Evolutionary conservation across 2,113 vertebrate genomes (phyloP), one percentile per base, ranked within the genome.

Genomic region (Noturus placidus): DNA sequence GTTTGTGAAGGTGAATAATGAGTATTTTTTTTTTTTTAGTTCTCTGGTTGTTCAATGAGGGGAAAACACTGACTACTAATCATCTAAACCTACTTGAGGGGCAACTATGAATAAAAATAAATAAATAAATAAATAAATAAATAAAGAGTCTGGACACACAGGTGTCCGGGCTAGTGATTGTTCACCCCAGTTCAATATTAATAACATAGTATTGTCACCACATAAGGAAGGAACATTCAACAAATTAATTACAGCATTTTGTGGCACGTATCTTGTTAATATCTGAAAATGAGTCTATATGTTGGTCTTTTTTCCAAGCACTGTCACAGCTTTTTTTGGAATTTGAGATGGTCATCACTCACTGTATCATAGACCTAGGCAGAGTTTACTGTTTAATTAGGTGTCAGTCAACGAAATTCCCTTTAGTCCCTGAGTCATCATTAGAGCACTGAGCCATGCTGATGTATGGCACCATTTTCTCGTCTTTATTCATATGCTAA

Each of bases 341-440:
- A 11, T 33, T 56, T 20, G 8, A 56, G 17, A 57, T 22, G 52
- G 27, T 22, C 78, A 80, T 80, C n/a, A 27, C 33, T 80, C 52
- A 57, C n/a, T 9, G 52, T 80, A 80, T 10, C 52, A 52, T 30
- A 33, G 52, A 80, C 57, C 27, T 22, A 33, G 27, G 52, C 7
- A 19, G n/a, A 57, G 78, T 35, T 80, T 57, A 56, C 33, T 57
- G 52, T 33, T 57, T 80, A 20, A 80, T 80, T 80, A 80, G 17
- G 3, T 35, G 78, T 80, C 78, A 80, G 20, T 80, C 50, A 57
- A 19, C 22, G 52, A 80, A 57, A 20, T 20, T 79, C 77, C 17
- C 15, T 79, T 33, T 30, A 79, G 52, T 33, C 52, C 8, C 50
- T 4, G 17, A 17, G n/a, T 52, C 50, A 54, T 54, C 50, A 54